These are phyloP conservation scores for Ceryle rudis DNA, from an alignment of 2,797 vertebrate species.

Conservation along the genomic window DNA sequence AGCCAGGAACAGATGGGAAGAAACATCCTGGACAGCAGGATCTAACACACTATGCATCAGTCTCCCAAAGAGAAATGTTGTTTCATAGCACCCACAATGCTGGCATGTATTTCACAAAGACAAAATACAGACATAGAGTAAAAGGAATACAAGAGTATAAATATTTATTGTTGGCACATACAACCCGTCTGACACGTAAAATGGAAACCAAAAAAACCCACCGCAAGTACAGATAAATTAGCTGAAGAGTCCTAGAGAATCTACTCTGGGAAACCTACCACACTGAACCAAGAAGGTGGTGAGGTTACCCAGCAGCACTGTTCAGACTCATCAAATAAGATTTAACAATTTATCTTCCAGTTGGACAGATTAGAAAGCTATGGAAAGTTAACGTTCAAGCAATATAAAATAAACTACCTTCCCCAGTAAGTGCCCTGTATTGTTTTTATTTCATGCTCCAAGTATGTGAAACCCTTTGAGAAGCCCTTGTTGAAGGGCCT, in stretches of 20 bases:
- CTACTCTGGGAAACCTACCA: neutral
- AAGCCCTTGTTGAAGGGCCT: neutral
- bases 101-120: conserved; percentile 10
- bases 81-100: conserved; percentile 35
- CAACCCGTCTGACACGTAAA: neutral
- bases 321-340: neutral
- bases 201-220: neutral
- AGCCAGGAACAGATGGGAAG: conserved; percentile 59
- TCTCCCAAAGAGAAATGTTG: neutral
- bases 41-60: conserved; percentile 1
- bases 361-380: neutral
- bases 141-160: conserved; percentile 27
- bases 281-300: fast-evolving
- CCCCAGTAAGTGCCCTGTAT: neutral
- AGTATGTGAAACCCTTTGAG: neutral
- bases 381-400: neutral
- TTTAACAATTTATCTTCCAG: neutral
- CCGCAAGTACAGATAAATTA: neutral
- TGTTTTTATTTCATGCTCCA: neutral
- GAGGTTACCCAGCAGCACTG: neutral
- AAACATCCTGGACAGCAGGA: conserved; percentile 56
- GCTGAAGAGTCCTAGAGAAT: neutral
- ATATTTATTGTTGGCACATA: conserved; percentile 50
- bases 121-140: conserved; percentile 28
- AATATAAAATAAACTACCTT: neutral